Conservation (phyloP, 2,113 vertebrate species). For the Pseudois nayaur region DNA sequence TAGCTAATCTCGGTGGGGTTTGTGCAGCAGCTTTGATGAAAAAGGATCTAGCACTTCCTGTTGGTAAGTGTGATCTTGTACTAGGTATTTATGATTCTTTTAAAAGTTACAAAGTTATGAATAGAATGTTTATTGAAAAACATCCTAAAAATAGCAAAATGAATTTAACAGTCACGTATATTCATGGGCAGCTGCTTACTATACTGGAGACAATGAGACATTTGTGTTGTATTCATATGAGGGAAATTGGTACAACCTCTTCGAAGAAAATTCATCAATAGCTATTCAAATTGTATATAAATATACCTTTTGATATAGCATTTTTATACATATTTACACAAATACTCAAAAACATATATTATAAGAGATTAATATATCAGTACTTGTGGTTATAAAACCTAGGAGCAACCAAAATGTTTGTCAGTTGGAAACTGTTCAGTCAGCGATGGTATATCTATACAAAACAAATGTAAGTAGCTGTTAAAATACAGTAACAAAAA, state of each 20-base stretch:
- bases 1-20: constrained; percentile 95
- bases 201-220: neutral
- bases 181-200: neutral
- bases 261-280: neutral
- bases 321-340: neutral
- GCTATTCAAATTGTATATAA: neutral
- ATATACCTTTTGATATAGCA: neutral
- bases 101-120: rapidly evolving
- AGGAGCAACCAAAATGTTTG: neutral
- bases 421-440: neutral
- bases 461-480: neutral
- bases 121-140: neutral
- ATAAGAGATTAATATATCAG: neutral
- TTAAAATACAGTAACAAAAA: neutral
- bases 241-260: neutral
- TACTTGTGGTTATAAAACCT: neutral
- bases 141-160: neutral
- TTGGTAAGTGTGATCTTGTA: constrained; percentile 83
- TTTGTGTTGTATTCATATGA: neutral
- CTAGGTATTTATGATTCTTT: neutral
- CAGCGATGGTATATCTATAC: neutral
- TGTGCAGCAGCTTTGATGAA: constrained; percentile 99
- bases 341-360: neutral
- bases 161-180: neutral
- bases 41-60: constrained; percentile 95